Evolutionary conservation across 2,113 vertebrate genomes (phyloP).

Genomic region (Pterophyllum scalare): DNA sequence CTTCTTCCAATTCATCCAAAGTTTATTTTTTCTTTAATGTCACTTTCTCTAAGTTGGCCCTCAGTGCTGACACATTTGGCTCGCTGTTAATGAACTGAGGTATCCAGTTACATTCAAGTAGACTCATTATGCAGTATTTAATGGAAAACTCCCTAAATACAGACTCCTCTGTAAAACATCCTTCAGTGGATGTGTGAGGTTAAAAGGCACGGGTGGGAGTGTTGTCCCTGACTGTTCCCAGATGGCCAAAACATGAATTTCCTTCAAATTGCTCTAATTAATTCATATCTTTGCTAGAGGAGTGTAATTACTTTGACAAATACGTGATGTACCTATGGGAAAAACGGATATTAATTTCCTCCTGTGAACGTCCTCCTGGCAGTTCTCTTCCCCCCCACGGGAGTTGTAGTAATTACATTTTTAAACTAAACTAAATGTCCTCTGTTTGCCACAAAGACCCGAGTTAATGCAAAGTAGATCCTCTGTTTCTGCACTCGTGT

Average conservation of each 20-base stretch:
- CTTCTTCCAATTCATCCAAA: slow-evolving; percentile 2
- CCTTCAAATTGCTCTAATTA: slow-evolving; percentile 60
- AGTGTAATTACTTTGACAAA: slow-evolving; percentile 55
- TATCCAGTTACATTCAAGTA: slow-evolving; percentile 38
- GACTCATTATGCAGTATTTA: slow-evolving; percentile 38
- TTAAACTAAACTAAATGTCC: slow-evolving; percentile 58
- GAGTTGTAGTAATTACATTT: slow-evolving; percentile 64
- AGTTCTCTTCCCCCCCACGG: not conserved
- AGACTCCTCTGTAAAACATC: slow-evolving; percentile 48
- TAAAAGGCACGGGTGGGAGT: slow-evolving; percentile 7
- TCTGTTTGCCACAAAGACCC: slow-evolving; percentile 25
- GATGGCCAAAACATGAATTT: slow-evolving; percentile 45
- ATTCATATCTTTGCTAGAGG: slow-evolving; percentile 49
- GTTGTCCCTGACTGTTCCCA: slow-evolving; percentile 32
- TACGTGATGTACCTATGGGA: slow-evolving; percentile 32
- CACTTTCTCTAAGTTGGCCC: slow-evolving; percentile 19
- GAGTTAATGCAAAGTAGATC: slow-evolving; percentile 28
- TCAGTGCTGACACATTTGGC: slow-evolving; percentile 20
- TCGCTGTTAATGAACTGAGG: slow-evolving; percentile 21
- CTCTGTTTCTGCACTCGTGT: not conserved
- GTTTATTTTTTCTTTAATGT: slow-evolving; percentile 33
- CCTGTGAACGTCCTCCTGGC: slow-evolving; percentile 41
- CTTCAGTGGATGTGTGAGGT: slow-evolving; percentile 35
- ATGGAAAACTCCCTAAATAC: slow-evolving; percentile 52
- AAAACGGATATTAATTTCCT: slow-evolving; percentile 48